A percentile compares a stretch with the other conserved stretches of the same genome.
These are phyloP conservation scores for Limosa lapponica DNA, from an alignment of 2,797 vertebrate genomes.

Conservation along the genomic window DNA sequence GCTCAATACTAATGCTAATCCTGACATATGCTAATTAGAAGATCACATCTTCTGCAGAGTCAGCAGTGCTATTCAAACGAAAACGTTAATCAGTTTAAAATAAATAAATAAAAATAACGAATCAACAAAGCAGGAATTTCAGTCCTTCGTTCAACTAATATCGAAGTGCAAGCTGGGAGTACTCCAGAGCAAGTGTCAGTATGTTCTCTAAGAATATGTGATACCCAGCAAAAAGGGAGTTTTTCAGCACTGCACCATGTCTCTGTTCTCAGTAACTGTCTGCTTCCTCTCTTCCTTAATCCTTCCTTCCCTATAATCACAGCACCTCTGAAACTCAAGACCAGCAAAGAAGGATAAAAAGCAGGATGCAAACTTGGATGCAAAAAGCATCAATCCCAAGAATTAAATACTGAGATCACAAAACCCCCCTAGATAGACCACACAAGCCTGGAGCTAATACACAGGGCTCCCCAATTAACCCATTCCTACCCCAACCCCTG, in stretches of 20 bases:
- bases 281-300: neutral
- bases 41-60: constrained; percentile 80
- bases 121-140: constrained; percentile 68
- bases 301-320: neutral
- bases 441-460: neutral
- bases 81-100: constrained; percentile 81
- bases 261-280: neutral
- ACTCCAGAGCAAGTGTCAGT: constrained; percentile 11
- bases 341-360: neutral
- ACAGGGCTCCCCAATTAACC: neutral
- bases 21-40: constrained; percentile 83
- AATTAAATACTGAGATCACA: neutral
- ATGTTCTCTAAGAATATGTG: neutral
- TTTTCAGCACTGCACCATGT: neutral
- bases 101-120: constrained; percentile 38
- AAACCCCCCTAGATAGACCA: neutral
- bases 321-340: neutral
- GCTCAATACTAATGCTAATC: constrained; percentile 77
- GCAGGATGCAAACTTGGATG: neutral
- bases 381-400: neutral
- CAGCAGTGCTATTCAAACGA: constrained; percentile 78
- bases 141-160: constrained; percentile 43
- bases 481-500: neutral
- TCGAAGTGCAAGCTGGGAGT: constrained; percentile 17
- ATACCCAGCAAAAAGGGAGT: neutral